Percentiles rank a stretch among this genome's conserved stretches.
phyloP scores from a whole-genome alignment of 2,888 invertebrate genomes.

The Frankliniella fusca region DNA sequence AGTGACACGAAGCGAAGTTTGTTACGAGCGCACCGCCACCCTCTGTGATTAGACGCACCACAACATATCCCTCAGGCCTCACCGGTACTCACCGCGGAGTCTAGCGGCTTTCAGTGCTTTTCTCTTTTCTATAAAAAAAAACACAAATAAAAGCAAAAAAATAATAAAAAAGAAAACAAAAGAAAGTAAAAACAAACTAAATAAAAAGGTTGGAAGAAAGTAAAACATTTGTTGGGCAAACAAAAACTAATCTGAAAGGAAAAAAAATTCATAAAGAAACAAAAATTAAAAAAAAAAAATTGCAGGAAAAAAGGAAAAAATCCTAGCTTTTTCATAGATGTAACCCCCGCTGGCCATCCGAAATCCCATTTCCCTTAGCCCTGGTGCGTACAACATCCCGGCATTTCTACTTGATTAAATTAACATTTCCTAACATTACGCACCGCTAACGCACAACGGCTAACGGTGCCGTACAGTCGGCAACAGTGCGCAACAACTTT shows the following conservation, averaged over 20 bases:
- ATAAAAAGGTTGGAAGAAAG: neutral
- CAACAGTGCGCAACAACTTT: no score
- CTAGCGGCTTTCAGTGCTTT: conserved; percentile 14
- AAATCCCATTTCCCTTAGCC: no score
- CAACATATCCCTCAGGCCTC: neutral
- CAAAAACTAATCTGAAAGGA: conserved; percentile 23
- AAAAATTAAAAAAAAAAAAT: conserved; percentile 22
- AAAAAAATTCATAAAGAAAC: conserved; percentile 22
- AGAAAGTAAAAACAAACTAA: conserved; percentile 17
- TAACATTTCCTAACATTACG: no score
- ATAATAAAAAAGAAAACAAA: conserved; percentile 29
- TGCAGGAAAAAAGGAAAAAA: neutral
- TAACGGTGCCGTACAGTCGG: neutral
- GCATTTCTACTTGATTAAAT: no score
- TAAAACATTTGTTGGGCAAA: conserved; percentile 24
- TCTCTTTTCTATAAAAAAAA: neutral
- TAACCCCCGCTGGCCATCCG: no score
- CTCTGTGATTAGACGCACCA: neutral
- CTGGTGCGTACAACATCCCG: neutral
- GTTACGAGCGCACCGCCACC: neutral
- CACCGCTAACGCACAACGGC: neutral
- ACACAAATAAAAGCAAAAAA: conserved; percentile 20
- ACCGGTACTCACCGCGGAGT: conserved; percentile 1
- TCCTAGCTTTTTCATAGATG: no score
- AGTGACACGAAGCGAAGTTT: neutral